Evolutionary conservation across 2,797 vertebrate species (phyloP).

Genomic region (Cheirogaleus major): DNA sequence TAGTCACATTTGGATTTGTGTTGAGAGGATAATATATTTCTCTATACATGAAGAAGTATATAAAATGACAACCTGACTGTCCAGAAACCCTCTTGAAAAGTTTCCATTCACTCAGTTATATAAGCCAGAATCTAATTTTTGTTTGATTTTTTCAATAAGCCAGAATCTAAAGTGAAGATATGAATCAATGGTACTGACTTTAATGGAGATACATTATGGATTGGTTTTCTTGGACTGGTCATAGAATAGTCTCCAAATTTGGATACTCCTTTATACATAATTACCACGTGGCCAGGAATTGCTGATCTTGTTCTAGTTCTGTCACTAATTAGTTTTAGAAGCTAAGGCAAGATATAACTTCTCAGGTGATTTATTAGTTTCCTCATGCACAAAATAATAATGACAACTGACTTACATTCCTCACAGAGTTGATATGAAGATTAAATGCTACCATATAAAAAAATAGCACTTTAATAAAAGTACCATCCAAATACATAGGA

Average conservation of each 20-base stretch:
- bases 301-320: background rate
- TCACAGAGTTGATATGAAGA: background rate
- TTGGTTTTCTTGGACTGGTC: background rate
- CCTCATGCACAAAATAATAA: background rate
- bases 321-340: slow-evolving; percentile 33
- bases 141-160: background rate
- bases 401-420: background rate
- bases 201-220: background rate
- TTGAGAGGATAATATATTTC: background rate
- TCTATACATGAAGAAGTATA: background rate
- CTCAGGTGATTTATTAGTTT: background rate
- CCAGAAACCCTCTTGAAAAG: background rate
- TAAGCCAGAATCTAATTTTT: background rate
- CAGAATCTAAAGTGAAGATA: background rate
- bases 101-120: background rate
- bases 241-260: background rate
- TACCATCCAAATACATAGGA: background rate
- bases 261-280: background rate
- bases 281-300: background rate
- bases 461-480: slow-evolving; percentile 22
- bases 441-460: background rate
- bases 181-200: background rate
- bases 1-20: background rate
- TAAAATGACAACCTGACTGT: background rate
- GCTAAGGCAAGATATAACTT: background rate